These are phyloP conservation scores for Takifugu ocellatus DNA, from an alignment of 2,797 vertebrate genomes.

Conservation along the genomic window DNA sequence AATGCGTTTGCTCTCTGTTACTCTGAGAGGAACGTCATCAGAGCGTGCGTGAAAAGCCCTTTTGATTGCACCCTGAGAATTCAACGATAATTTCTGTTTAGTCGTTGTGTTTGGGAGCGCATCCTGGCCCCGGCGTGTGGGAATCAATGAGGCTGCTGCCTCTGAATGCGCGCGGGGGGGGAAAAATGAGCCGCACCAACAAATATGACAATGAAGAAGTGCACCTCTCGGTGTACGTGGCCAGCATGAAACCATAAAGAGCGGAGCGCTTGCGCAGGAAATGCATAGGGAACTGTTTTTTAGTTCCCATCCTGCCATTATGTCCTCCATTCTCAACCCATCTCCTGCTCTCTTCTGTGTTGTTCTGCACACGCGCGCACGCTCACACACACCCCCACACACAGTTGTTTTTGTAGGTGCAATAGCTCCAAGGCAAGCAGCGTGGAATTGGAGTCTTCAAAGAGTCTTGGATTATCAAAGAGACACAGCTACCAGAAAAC, in stretches of 20 bases:
- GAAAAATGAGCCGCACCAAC: constrained; percentile 79
- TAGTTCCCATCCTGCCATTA: constrained; percentile 69
- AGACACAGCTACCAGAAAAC: constrained; percentile 78
- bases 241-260: constrained; percentile 73
- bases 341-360: constrained; percentile 45
- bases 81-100: constrained; percentile 46
- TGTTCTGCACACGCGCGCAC: constrained; percentile 21
- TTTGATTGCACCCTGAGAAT: constrained; percentile 30
- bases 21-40: constrained; percentile 18
- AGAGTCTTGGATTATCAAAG: constrained; percentile 79
- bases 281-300: constrained; percentile 76
- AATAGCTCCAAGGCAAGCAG: constrained; percentile 76
- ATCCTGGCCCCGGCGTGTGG: constrained; percentile 60
- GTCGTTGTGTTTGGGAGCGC: constrained; percentile 50
- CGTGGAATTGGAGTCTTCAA: constrained; percentile 78
- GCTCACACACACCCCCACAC: constrained; percentile 44
- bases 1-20: constrained; percentile 1
- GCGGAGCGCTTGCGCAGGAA: constrained; percentile 59
- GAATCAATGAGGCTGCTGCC: constrained; percentile 79
- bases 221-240: constrained; percentile 75
- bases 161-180: constrained; percentile 63
- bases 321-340: constrained; percentile 66
- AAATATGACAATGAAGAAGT: constrained; percentile 84
- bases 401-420: constrained; percentile 77
- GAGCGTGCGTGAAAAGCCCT: constrained; percentile 31